Percentiles rank a stretch among this genome's conserved stretches.
Evolutionary conservation across 2,797 vertebrate species (phyloP).

Genomic region (Eleutherodactylus coqui): DNA sequence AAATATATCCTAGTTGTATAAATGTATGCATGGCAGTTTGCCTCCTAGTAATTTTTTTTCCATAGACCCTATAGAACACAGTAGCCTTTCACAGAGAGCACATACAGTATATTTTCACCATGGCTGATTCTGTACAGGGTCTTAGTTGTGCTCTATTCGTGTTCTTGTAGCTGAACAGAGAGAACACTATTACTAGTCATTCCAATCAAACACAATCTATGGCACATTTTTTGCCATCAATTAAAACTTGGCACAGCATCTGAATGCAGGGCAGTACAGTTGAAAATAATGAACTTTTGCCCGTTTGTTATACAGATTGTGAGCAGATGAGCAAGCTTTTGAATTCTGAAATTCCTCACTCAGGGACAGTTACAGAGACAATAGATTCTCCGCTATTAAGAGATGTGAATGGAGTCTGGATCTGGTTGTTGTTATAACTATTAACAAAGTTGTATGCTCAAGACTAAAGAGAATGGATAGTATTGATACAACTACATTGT

Average conservation of each 20-base stretch:
- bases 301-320: slow-evolving; percentile 15
- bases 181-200: not conserved
- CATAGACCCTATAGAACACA: not conserved
- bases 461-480: not conserved
- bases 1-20: no score
- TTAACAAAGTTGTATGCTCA: not conserved
- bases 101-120: not conserved
- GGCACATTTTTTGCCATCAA: slow-evolving; percentile 16
- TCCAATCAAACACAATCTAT: not conserved
- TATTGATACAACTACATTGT: not conserved
- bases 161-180: not conserved
- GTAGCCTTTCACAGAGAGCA: not conserved
- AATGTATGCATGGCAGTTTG: not conserved
- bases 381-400: slow-evolving; percentile 18
- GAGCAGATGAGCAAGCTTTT: slow-evolving; percentile 1
- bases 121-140: not conserved
- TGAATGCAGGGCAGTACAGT: not conserved
- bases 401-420: not conserved
- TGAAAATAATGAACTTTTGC: slow-evolving; percentile 41
- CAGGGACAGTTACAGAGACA: slow-evolving; percentile 23
- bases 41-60: not conserved
- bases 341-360: slow-evolving; percentile 37
- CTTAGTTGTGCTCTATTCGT: not conserved
- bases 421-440: not conserved
- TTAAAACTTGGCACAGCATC: slow-evolving; percentile 17